Conservation (phyloP, 2,888 invertebrate species). For the Axea sp. region DNA sequence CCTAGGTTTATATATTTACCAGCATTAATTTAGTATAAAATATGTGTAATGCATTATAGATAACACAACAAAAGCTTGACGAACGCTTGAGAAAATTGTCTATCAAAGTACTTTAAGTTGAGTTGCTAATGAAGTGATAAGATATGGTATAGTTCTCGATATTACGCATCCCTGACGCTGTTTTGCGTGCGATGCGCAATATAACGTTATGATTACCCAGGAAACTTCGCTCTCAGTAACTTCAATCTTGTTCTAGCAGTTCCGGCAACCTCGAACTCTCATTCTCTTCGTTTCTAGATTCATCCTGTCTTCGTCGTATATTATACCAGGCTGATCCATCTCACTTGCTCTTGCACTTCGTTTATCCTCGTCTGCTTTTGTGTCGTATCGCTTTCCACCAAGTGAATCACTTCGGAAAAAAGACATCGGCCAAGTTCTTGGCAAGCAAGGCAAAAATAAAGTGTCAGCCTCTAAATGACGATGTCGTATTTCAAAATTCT, state of each 20-base stretch:
- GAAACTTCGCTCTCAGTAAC: conserved; percentile 60
- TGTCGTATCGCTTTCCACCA: conserved; percentile 55
- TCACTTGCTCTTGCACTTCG: conserved; percentile 15
- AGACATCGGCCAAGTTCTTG: conserved; percentile 55
- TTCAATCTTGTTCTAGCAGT: conserved; percentile 53
- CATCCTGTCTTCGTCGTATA: conserved; percentile 38
- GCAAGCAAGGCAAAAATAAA: conserved; percentile 55
- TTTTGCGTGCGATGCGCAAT: conserved; percentile 54
- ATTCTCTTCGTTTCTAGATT: conserved; percentile 31
- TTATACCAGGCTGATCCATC: conserved; percentile 12
- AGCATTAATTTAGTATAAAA: conserved; percentile 27
- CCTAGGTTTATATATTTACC: too few species aligned
- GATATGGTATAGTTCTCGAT: conserved; percentile 51
- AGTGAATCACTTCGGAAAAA: conserved; percentile 51
- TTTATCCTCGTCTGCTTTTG: conserved; percentile 45
- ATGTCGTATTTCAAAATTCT: conserved; percentile 58
- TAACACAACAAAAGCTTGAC: conserved; percentile 46
- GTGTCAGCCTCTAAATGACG: conserved; percentile 52
- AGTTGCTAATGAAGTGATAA: conserved; percentile 61
- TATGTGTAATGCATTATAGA: conserved; percentile 21
- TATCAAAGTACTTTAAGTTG: conserved; percentile 54
- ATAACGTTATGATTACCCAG: conserved; percentile 61
- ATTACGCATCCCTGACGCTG: conserved; percentile 51
- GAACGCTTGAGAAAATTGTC: conserved; percentile 53
- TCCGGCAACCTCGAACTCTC: conserved; percentile 39